Percentiles rank a stretch among this genome's conserved stretches.
phyloP scores from a whole-genome alignment of 2,113 vertebrate species.

The Polypterus bichir region DNA sequence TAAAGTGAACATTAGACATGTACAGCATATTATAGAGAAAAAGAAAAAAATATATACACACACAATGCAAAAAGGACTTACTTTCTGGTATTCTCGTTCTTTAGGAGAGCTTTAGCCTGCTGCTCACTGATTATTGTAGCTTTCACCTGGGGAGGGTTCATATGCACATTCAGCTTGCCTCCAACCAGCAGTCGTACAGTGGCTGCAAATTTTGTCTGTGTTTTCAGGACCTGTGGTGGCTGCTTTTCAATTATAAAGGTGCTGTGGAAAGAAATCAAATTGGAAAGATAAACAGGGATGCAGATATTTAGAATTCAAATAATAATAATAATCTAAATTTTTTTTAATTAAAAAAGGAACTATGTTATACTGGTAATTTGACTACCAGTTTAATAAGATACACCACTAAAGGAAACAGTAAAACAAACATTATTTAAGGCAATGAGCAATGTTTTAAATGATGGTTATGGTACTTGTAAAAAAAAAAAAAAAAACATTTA shows the following conservation, averaged over 20 bases:
- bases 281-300: not conserved
- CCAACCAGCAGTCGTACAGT: slow-evolving; percentile 87
- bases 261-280: slow-evolving; percentile 36
- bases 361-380: no score
- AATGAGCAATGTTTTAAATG: no score
- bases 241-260: slow-evolving; percentile 98
- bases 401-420: no score
- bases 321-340: not conserved
- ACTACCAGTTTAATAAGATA: no score
- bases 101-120: slow-evolving; percentile 81
- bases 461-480: no score
- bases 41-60: no score
- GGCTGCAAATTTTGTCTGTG: slow-evolving; percentile 92
- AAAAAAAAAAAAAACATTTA: no score
- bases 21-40: no score
- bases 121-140: slow-evolving; percentile 95
- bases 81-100: slow-evolving; percentile 79
- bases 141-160: slow-evolving; percentile 96
- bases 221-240: slow-evolving; percentile 92
- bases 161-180: slow-evolving; percentile 89
- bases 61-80: slow-evolving; percentile 31
- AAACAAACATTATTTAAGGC: no score
- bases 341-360: not conserved
- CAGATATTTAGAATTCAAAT: not conserved
- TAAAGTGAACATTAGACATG: no score